These are phyloP conservation scores for Tetrao urogallus DNA, from an alignment of 2,113 vertebrate genomes.

Conservation along the genomic window DNA sequence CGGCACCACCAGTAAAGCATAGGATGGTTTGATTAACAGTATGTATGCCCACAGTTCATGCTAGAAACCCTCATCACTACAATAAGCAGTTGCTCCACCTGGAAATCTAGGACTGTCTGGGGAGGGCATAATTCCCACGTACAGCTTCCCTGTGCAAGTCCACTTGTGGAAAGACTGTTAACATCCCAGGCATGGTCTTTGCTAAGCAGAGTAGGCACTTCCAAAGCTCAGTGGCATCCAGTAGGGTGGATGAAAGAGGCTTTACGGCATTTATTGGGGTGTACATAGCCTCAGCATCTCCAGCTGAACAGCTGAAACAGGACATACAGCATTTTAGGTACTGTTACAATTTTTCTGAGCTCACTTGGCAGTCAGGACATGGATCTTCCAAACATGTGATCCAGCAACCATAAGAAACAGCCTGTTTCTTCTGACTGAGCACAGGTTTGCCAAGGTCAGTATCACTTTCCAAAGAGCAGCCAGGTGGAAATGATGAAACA, in stretches of 20 bases:
- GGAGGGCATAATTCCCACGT: accelerated
- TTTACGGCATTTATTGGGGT: not conserved
- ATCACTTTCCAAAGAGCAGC: not conserved
- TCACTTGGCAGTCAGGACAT: not conserved
- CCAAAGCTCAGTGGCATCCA: not conserved
- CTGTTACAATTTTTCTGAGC: not conserved
- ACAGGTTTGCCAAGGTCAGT: not conserved
- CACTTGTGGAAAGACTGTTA: not conserved
- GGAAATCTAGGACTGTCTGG: not conserved
- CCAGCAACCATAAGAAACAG: not conserved
- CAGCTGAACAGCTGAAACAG: not conserved
- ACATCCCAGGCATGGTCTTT: not conserved
- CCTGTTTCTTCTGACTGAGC: not conserved
- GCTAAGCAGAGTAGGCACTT: not conserved
- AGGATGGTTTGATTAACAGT: not conserved
- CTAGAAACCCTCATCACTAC: not conserved
- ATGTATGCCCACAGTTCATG: not conserved
- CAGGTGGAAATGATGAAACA: not conserved
- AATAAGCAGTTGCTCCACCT: not conserved
- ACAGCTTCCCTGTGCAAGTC: not conserved
- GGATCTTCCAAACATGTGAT: not conserved
- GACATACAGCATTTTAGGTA: not conserved
- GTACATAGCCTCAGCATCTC: not conserved
- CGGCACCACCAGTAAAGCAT: not conserved
- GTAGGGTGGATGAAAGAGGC: not conserved